phyloP scores from a whole-genome alignment of 2,797 vertebrate species.

The Dermochelys coriacea region DNA sequence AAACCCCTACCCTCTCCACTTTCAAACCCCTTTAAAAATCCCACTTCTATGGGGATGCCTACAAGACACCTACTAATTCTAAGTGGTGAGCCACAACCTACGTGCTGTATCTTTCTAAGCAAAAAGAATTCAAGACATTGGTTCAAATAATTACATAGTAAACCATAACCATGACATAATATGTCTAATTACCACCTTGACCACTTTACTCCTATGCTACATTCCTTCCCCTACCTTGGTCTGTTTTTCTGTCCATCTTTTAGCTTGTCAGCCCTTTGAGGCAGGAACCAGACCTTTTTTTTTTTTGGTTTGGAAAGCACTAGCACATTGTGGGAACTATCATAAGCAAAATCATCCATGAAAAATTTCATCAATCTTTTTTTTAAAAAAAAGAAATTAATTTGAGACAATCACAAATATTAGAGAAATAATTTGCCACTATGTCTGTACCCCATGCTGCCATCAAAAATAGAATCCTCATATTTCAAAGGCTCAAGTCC shows the following conservation, averaged over 20 bases:
- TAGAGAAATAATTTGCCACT: background rate
- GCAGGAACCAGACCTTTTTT: background rate
- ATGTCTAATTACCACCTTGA: background rate
- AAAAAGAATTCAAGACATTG: no score
- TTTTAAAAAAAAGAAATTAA: background rate
- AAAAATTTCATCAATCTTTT: background rate
- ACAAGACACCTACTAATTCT: background rate
- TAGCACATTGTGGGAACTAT: background rate
- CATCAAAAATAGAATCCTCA: background rate
- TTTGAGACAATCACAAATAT: background rate
- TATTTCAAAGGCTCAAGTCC: background rate
- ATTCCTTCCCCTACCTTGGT: background rate
- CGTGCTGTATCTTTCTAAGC: no score
- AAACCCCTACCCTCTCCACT: accelerated
- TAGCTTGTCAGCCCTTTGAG: background rate
- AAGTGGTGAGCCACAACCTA: background rate
- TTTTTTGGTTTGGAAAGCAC: background rate
- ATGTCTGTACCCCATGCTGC: background rate
- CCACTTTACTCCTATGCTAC: background rate
- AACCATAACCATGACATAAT: background rate
- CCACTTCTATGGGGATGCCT: background rate
- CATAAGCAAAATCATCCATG: background rate
- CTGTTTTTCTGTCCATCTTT: accelerated
- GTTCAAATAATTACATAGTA: no score
- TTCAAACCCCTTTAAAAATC: background rate